Conservation (phyloP, 2,888 invertebrate genomes). For the Orgyia antiqua region DNA sequence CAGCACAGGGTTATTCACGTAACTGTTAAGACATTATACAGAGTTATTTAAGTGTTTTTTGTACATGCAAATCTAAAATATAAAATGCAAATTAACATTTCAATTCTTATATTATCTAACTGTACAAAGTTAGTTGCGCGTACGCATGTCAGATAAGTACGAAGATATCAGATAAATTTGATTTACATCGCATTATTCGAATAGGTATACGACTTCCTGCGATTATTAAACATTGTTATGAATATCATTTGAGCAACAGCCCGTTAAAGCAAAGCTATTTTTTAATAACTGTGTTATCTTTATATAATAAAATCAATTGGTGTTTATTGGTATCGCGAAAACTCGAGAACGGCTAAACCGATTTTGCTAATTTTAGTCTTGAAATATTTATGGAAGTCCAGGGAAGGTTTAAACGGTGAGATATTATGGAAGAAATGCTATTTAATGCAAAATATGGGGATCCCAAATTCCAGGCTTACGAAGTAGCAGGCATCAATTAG, state of each 20-base stretch:
- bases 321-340: slow-evolving; percentile 2
- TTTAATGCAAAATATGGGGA: no score
- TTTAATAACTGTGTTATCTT: no score
- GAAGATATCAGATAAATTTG: slow-evolving; percentile 27
- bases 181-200: slow-evolving; percentile 28
- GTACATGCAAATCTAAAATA: slow-evolving; percentile 1
- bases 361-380: no score
- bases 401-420: no score
- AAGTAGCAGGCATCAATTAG: no score
- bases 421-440: no score
- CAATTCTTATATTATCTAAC: slow-evolving; percentile 18
- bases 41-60: no score
- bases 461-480: no score
- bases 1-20: neutral
- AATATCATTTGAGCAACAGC: slow-evolving; percentile 4
- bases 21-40: neutral
- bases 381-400: no score
- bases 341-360: no score
- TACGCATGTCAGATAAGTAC: slow-evolving; percentile 21
- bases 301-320: slow-evolving; percentile 8
- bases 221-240: slow-evolving; percentile 21
- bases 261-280: neutral
- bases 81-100: slow-evolving; percentile 7
- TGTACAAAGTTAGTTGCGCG: slow-evolving; percentile 14
- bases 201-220: slow-evolving; percentile 25